Base-by-base conservation (phyloP, 1,140 invertebrate species). In the Trachymyrmex septentrionalis region DNA sequence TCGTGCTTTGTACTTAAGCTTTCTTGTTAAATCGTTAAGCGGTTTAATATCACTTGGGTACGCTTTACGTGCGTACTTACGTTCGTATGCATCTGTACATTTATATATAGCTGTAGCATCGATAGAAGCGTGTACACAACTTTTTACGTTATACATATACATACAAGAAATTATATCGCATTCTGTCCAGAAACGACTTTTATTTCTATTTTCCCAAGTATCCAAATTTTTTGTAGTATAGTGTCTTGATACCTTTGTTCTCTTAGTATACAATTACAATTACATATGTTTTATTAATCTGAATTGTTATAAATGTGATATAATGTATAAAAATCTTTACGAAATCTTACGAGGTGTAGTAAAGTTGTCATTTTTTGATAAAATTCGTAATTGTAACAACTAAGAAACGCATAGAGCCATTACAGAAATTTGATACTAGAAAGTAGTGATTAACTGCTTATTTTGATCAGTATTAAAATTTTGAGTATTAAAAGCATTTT, bases 71-170 rank as follows among this genome's bases (percentile, higher is more conserved):
- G n/a, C 63, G 63, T 55, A 24, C 10, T 21, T 38, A 59, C 44
- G n/a, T 30, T 44, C 55, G 73, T 63, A 21, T 24, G 27, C 67
- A 55, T 84, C 69, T 84, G 80, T 84, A 84, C 69, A 84, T 84
- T 84, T 84, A 84, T 84, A 84, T 57, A 84, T 84, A 84, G 55
- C 61, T 73, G 34, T 84, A 84, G 55, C 27, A 84, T 73, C 55
- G 38, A 57, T 84, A 84, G 80, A 73, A 55, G 69, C 80, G 69
- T 84, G 80, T 84, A 84, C 55, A 84, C 80, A 73, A 73, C 80
- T 82, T 84, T 82, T 84, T 84, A 61, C 3, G 61, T 72, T 82
- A 80, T 69, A 80, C 44, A 63, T 77, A 63, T 64, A 77, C n/a
- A 78, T 81, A 59, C 30, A 53, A 82, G 34, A 72, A 73, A 73